These are phyloP conservation scores for Neopipo cinnamomea DNA, from an alignment of 2,113 vertebrate species.

Conservation along the genomic window DNA sequence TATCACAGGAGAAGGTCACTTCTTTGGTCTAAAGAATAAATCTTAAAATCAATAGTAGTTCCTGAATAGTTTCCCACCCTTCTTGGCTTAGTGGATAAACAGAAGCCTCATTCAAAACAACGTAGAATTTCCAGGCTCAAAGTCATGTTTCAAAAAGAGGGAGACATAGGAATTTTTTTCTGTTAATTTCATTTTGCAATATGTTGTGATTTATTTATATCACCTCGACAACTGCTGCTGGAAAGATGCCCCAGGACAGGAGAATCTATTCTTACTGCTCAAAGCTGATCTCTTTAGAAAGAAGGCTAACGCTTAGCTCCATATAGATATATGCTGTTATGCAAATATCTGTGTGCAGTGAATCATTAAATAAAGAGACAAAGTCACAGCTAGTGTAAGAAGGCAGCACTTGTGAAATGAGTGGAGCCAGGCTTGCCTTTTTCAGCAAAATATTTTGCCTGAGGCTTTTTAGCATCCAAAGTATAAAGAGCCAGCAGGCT, in stretches of 20 bases:
- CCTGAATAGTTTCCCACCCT: conserved; percentile 61
- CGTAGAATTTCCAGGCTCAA: conserved; percentile 62
- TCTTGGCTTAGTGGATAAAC: conserved; percentile 57
- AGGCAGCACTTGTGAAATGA: conserved; percentile 1
- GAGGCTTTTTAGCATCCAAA: neutral
- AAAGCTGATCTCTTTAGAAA: neutral
- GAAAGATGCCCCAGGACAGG: neutral
- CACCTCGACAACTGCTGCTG: neutral
- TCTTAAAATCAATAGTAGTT: conserved; percentile 71
- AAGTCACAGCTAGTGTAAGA: conserved; percentile 32
- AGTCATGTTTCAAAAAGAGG: conserved; percentile 67
- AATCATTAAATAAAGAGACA: conserved; percentile 31
- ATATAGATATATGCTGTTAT: neutral
- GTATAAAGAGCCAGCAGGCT: neutral
- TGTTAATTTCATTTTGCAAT: conserved; percentile 38
- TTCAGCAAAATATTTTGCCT: conserved; percentile 49
- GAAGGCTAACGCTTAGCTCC: neutral
- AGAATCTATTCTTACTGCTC: neutral
- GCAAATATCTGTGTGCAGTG: neutral
- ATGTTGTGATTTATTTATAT: conserved; percentile 33
- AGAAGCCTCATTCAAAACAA: conserved; percentile 20
- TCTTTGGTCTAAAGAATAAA: conserved; percentile 70
- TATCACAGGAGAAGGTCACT: conserved; percentile 73
- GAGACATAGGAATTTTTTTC: neutral
- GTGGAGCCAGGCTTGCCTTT: conserved; percentile 14